Evolutionary conservation across 2,888 invertebrate species (phyloP).

Genomic region (Mesodorylaimus sp.): DNA sequence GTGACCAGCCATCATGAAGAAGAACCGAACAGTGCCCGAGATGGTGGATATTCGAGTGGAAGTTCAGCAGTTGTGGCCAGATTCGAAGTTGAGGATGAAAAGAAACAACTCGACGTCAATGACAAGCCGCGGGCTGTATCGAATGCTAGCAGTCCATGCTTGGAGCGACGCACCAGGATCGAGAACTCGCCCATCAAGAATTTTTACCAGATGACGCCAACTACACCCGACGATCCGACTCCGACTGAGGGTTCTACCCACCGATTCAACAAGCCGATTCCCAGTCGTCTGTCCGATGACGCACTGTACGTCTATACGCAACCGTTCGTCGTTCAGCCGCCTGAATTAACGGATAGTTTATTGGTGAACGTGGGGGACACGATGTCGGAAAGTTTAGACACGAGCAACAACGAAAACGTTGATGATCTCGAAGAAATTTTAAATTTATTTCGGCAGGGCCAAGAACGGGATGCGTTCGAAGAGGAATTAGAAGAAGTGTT

Average conservation of each 20-base stretch:
- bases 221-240: not conserved
- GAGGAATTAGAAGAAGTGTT: too few relatives aligned
- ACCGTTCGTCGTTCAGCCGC: not conserved
- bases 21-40: not conserved
- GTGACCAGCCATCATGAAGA: not conserved
- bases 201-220: not conserved
- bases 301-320: not conserved
- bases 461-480: too few relatives aligned
- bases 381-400: not conserved
- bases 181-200: conserved; percentile 1
- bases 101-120: not conserved
- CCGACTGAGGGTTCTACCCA: not conserved
- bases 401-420: too few relatives aligned
- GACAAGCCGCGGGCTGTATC: not conserved
- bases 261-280: not conserved
- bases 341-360: conserved; percentile 1
- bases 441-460: too few relatives aligned
- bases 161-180: not conserved
- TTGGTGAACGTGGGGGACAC: not conserved
- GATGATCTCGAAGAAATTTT: too few relatives aligned
- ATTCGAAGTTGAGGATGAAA: not conserved
- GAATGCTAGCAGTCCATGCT: not conserved
- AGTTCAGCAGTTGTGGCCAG: not conserved
- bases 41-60: not conserved
- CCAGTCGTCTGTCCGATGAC: not conserved